phyloP scores from a whole-genome alignment of 1,140 invertebrate species.

The Streblospio benedicti region DNA sequence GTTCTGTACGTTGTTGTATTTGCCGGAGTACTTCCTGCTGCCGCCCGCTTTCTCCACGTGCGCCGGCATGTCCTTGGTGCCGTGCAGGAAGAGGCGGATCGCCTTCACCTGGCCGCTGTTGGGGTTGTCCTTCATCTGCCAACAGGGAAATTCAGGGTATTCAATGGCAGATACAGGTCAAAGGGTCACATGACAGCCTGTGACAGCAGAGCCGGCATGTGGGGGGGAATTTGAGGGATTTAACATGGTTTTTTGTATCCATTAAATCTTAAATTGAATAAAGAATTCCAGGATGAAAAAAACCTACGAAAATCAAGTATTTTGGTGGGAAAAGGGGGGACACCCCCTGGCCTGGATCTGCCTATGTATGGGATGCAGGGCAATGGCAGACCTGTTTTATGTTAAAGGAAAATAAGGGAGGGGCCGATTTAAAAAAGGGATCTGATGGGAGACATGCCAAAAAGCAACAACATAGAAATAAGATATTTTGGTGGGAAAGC shows the following conservation, averaged over 20 bases:
- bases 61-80: constrained; percentile 56
- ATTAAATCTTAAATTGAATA: not conserved
- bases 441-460: no score
- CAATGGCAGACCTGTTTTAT: no score
- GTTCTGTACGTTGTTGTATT: not conserved
- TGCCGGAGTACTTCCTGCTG: not conserved
- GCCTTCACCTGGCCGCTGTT: constrained; percentile 54
- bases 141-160: not conserved
- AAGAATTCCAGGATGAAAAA: not conserved
- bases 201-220: not conserved
- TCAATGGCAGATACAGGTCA: no score
- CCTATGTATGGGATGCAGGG: no score
- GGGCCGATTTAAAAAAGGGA: no score
- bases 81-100: constrained; percentile 58
- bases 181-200: not conserved
- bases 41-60: constrained; percentile 51
- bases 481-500: no score
- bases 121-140: not conserved
- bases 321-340: no score
- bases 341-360: no score
- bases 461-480: no score
- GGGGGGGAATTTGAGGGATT: not conserved
- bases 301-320: no score
- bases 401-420: no score
- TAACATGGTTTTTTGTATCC: not conserved